Conservation (phyloP, 2,113 vertebrate genomes). For the Prolemur simus region DNA sequence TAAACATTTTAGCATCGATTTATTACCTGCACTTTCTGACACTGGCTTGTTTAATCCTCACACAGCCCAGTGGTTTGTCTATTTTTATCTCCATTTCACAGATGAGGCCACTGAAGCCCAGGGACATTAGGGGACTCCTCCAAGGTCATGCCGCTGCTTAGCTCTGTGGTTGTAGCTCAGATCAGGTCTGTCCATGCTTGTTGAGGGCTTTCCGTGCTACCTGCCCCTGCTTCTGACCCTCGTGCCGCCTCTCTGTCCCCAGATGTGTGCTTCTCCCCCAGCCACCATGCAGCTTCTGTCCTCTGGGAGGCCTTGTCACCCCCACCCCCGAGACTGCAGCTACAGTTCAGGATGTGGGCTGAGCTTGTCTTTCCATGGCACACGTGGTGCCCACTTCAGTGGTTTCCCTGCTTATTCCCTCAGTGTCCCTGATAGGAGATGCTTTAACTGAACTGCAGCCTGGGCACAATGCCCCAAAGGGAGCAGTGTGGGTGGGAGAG, state of each 20-base stretch:
- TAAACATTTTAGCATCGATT: no score
- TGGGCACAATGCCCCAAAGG: background rate
- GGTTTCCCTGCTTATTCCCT: no score
- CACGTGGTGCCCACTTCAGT: fast-evolving
- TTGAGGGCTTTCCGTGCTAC: background rate
- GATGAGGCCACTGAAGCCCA: background rate
- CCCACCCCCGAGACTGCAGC: background rate
- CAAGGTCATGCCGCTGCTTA: background rate
- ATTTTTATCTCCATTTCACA: background rate
- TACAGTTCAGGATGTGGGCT: no score
- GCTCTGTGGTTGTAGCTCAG: background rate
- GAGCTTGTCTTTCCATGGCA: background rate
- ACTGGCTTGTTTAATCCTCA: background rate
- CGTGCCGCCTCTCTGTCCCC: no score
- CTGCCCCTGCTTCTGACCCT: background rate
- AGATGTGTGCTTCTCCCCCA: background rate
- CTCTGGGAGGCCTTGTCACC: background rate
- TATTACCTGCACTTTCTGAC: background rate
- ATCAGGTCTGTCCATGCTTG: background rate
- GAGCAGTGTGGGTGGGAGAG: background rate
- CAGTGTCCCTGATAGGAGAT: background rate
- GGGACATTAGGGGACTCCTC: background rate
- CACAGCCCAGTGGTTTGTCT: fast-evolving
- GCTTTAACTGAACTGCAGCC: no score
- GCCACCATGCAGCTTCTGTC: background rate